Evolutionary conservation across 1,140 invertebrate species (phyloP), one percentile per base, ranked within the genome.

Genomic region (Sinella curviseta): DNA sequence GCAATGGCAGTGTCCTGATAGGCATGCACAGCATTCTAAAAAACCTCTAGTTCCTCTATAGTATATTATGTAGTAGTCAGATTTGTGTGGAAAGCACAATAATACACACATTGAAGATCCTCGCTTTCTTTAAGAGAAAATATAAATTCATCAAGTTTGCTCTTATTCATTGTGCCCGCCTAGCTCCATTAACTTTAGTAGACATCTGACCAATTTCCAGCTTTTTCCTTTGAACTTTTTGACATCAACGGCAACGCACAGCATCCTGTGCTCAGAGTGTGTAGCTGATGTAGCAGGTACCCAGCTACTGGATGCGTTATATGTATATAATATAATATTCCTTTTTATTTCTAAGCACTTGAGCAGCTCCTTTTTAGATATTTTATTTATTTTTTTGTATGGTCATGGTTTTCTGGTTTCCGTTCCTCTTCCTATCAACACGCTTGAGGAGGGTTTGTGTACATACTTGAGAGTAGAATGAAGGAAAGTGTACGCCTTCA

Each of bases 211-310:
- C 57, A 48, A 48, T 48, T 48, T 48, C 39, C 4, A 48, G 39
- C n/a, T 48, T 48, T 48, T 48, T 60, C 57, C 57, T 60, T 60
- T 60, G 57, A 60, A 60, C 57, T 60, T 60, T 16, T 60, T 60
- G 57, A 60, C 24, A 60, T 60, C 24, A 60, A 20, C 39, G n/a
- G n/a, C n/a, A n/a, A n/a, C n/a, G n/a, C n/a, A n/a, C n/a, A n/a
- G n/a, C n/a, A n/a, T n/a, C n/a, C n/a, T n/a, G n/a, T n/a, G n/a
- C n/a, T n/a, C n/a, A n/a, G n/a, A n/a, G n/a, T n/a, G n/a, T n/a
- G n/a, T n/a, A n/a, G n/a, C n/a, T n/a, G n/a, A n/a, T n/a, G n/a
- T n/a, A n/a, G n/a, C n/a, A n/a, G n/a, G n/a, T n/a, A n/a, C n/a
- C n/a, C n/a, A n/a, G n/a, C n/a, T n/a, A n/a, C n/a, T n/a, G 39